Percentiles rank a stretch among this genome's conserved stretches.
These are phyloP conservation scores for Lampris megalopsis DNA, from an alignment of 2,113 vertebrate genomes.

Conservation along the genomic window DNA sequence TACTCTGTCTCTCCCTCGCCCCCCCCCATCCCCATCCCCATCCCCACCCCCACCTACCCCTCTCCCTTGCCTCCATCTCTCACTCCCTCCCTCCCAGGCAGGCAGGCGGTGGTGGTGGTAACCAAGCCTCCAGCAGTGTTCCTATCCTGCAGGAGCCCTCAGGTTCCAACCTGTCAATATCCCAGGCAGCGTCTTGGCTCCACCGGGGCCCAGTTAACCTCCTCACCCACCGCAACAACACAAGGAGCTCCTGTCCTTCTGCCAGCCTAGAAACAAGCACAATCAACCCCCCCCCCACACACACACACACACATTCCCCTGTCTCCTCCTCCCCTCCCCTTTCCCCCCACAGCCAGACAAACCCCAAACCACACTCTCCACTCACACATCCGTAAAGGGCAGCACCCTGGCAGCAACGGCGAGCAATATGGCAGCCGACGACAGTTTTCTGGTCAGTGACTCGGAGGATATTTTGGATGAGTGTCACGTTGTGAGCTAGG, in stretches of 20 bases:
- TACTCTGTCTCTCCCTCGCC: conserved; percentile 38
- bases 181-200: conserved; percentile 71
- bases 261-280: conserved; percentile 63
- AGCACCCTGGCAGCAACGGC: conserved; percentile 63
- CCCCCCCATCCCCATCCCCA: conserved; percentile 31
- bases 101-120: conserved; percentile 78
- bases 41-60: conserved; percentile 33
- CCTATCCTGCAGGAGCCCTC: conserved; percentile 88
- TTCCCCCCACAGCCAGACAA: background rate
- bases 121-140: conserved; percentile 85
- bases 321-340: background rate
- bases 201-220: conserved; percentile 81
- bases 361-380: conserved; percentile 48
- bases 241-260: conserved; percentile 64
- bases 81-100: conserved; percentile 65
- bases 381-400: conserved; percentile 72
- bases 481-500: conserved; percentile 57
- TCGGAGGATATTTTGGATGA: conserved; percentile 68
- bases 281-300: conserved; percentile 7
- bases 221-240: conserved; percentile 72
- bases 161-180: conserved; percentile 89
- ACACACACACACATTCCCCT: background rate
- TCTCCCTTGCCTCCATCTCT: background rate
- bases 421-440: conserved; percentile 66
- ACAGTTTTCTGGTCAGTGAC: conserved; percentile 65